Evolutionary conservation across 2,797 vertebrate species (phyloP).

Genomic region (Xiphorhynchus erythropygius): DNA sequence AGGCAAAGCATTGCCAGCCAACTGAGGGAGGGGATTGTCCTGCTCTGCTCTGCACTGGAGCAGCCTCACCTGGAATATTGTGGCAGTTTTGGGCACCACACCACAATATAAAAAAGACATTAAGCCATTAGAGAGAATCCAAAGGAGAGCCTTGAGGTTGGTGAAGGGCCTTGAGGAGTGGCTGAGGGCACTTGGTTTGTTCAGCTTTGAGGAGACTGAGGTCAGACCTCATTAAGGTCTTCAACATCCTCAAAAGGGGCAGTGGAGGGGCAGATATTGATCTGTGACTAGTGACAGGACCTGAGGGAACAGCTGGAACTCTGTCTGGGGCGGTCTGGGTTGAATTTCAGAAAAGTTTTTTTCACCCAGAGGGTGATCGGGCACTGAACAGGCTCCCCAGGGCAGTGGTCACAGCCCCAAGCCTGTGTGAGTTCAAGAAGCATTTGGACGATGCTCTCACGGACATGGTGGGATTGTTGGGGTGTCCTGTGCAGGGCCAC

Average conservation of each 20-base stretch:
- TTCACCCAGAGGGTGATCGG: background rate
- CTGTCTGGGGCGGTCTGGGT: background rate
- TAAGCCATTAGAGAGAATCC: background rate
- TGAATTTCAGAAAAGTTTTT: background rate
- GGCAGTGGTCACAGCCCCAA: background rate
- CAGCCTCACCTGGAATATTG: background rate
- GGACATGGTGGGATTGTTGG: background rate
- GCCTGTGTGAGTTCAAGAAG: background rate
- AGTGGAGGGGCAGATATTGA: background rate
- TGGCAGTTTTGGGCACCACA: background rate
- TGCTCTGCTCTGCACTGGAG: background rate
- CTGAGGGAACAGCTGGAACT: background rate
- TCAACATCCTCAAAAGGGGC: background rate
- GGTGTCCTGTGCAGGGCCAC: background rate
- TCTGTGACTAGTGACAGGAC: background rate
- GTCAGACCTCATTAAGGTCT: background rate
- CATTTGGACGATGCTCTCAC: background rate
- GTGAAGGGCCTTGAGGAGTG: background rate
- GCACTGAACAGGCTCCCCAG: background rate
- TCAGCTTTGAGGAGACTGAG: background rate
- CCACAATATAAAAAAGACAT: background rate
- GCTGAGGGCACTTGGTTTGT: background rate
- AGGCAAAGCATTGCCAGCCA: background rate
- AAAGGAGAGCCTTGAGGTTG: background rate
- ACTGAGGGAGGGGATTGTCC: background rate